These are phyloP conservation scores for Drosophila nannoptera DNA, from an alignment of 1,140 invertebrate species.

Conservation along the genomic window DNA sequence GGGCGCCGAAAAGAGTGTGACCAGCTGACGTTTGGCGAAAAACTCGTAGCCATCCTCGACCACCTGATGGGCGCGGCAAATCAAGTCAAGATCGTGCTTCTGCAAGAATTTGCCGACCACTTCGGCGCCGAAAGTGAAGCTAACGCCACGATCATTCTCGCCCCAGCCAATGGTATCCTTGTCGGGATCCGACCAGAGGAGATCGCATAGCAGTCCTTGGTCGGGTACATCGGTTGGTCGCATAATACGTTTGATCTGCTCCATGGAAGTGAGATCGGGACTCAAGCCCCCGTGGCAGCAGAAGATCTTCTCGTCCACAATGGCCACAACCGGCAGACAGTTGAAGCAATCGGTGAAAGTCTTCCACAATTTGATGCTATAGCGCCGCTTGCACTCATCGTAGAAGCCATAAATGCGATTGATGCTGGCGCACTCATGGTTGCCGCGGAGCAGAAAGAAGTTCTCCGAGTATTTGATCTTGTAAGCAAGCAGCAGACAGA, in stretches of 20 bases:
- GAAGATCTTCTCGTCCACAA: slow-evolving; percentile 98
- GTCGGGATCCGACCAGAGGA: slow-evolving; percentile 98
- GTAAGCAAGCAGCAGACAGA: slow-evolving; percentile 95
- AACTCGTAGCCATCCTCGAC: slow-evolving; percentile 99
- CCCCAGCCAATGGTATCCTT: slow-evolving; percentile 94
- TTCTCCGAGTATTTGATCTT: slow-evolving; percentile 95
- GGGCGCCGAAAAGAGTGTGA: slow-evolving; percentile 97
- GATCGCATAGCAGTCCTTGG: slow-evolving; percentile 94
- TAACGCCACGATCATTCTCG: slow-evolving; percentile 96
- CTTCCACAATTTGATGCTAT: slow-evolving; percentile 98
- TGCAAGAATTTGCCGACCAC: slow-evolving; percentile 95
- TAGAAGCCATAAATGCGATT: slow-evolving; percentile 97
- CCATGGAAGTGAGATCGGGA: slow-evolving; percentile 93
- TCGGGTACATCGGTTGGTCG: slow-evolving; percentile 94
- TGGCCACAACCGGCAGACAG: slow-evolving; percentile 96
- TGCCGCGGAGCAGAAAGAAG: slow-evolving; percentile 90
- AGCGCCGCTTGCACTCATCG: slow-evolving; percentile 96
- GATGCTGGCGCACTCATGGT: slow-evolving; percentile 93
- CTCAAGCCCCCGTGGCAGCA: slow-evolving; percentile 96
- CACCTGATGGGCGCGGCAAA: slow-evolving; percentile 97
- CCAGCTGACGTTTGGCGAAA: slow-evolving; percentile 97
- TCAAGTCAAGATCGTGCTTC: slow-evolving; percentile 96
- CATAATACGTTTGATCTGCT: slow-evolving; percentile 93
- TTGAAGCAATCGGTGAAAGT: slow-evolving; percentile 99
- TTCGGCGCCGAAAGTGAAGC: slow-evolving; percentile 96